Evolutionary conservation across 2,113 vertebrate genomes (phyloP).

Genomic region (Cyprinus carpio): DNA sequence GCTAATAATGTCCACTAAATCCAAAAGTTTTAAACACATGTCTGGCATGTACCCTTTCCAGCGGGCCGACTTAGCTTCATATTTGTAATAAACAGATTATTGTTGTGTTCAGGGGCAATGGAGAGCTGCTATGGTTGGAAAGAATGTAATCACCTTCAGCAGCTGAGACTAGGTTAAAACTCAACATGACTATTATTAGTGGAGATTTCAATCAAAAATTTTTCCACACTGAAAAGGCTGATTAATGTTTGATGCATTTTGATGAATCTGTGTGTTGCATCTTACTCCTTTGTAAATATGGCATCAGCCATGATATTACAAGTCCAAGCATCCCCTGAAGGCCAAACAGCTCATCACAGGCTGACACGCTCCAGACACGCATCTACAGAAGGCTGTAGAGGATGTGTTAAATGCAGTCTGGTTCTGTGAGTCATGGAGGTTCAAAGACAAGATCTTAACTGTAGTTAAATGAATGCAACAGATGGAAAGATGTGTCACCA

Average conservation of each 20-base stretch:
- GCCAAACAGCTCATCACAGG: background rate
- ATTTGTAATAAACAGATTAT: background rate
- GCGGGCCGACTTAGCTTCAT: background rate
- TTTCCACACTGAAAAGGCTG: background rate
- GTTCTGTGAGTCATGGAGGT: background rate
- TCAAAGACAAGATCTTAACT: background rate
- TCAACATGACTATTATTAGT: background rate
- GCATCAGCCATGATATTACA: slow-evolving; percentile 3
- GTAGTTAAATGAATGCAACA: background rate
- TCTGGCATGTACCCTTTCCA: slow-evolving; percentile 1
- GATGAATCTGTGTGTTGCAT: background rate
- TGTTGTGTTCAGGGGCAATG: background rate
- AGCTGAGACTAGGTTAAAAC: background rate
- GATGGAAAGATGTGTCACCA: background rate
- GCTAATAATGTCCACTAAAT: background rate
- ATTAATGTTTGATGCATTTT: background rate
- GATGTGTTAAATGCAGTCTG: background rate
- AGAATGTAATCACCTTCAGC: background rate
- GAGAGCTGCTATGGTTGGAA: background rate
- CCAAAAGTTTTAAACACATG: no score
- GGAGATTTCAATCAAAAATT: background rate
- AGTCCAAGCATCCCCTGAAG: slow-evolving; percentile 16
- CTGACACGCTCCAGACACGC: background rate
- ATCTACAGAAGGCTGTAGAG: background rate
- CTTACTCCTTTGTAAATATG: background rate